Conservation (phyloP, 2,888 invertebrate species). For the Limnephilus marmoratus region DNA sequence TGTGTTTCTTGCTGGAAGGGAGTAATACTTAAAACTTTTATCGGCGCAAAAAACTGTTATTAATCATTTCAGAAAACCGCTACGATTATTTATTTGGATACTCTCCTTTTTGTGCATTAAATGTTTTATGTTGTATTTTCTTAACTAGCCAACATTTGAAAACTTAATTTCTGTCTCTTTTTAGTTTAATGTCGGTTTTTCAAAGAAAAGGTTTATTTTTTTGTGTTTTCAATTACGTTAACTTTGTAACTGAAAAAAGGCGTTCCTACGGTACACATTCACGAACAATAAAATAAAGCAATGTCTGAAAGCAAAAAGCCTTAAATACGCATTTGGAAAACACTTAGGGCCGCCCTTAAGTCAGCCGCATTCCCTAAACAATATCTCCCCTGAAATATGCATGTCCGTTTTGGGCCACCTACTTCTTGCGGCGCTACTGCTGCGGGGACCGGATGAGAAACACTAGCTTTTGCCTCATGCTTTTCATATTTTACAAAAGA, state of each 20-base stretch:
- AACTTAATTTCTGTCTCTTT: background rate
- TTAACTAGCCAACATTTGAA: background rate
- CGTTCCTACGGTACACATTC: background rate
- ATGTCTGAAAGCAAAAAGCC: background rate
- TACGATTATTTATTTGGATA: background rate
- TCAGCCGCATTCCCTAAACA: slow-evolving; percentile 24
- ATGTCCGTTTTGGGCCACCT: background rate
- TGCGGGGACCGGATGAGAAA: background rate
- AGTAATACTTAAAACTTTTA: background rate
- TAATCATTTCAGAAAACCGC: background rate
- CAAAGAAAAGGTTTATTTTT: background rate
- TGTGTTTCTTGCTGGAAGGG: background rate
- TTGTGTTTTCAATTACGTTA: background rate
- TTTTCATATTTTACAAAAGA: background rate
- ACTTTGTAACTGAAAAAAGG: background rate
- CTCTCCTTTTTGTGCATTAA: background rate
- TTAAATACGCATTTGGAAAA: slow-evolving; percentile 4
- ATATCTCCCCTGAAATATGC: slow-evolving; percentile 27
- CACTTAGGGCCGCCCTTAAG: slow-evolving; percentile 13
- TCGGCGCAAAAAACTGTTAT: background rate
- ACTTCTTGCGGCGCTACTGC: background rate
- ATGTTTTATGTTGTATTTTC: background rate
- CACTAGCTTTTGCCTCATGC: background rate
- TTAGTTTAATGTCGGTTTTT: background rate
- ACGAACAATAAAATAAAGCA: background rate